A percentile compares a stretch with the other conserved stretches of the same genome.
These are phyloP conservation scores for Bellardia pandia DNA, from an alignment of 2,888 invertebrate species.

Conservation along the genomic window DNA sequence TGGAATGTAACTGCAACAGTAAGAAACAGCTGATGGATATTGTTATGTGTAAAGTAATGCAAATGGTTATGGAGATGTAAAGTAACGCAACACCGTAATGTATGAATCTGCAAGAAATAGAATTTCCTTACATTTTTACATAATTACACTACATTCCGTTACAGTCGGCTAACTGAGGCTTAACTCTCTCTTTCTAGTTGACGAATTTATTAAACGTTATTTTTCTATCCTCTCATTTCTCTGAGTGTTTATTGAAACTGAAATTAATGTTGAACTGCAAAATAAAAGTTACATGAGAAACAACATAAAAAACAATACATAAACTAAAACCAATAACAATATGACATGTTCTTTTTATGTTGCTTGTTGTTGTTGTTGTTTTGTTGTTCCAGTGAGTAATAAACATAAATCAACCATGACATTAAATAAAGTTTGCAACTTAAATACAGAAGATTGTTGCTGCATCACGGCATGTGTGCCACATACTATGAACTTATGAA, in stretches of 20 bases:
- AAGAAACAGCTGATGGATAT: too few species aligned
- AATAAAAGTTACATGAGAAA: conserved; percentile 17
- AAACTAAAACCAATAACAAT: conserved; percentile 49
- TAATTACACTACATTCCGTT: too few species aligned
- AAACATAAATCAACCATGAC: conserved; percentile 72
- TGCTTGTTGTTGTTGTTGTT: too few species aligned
- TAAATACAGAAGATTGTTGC: conserved; percentile 50
- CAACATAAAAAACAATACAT: conserved; percentile 27
- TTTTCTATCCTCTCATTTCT: not conserved
- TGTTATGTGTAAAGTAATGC: too few species aligned
- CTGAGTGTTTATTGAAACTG: conserved; percentile 41
- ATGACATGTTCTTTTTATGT: conserved; percentile 57
- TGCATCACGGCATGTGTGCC: conserved; percentile 36
- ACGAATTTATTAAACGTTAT: too few species aligned
- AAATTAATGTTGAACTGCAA: conserved; percentile 52
- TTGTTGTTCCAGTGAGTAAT: conserved; percentile 54
- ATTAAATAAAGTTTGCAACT: conserved; percentile 71
- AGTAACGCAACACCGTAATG: too few species aligned
- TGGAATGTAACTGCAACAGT: too few species aligned
- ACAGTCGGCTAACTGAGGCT: too few species aligned
- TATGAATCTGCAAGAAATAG: too few species aligned
- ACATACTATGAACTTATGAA: not conserved
- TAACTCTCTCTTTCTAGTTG: too few species aligned
- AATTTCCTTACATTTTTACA: too few species aligned
- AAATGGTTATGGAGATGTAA: too few species aligned